Evolutionary conservation across 2,888 invertebrate species (phyloP).

Genomic region (Thysanoteuthis rhombus): DNA sequence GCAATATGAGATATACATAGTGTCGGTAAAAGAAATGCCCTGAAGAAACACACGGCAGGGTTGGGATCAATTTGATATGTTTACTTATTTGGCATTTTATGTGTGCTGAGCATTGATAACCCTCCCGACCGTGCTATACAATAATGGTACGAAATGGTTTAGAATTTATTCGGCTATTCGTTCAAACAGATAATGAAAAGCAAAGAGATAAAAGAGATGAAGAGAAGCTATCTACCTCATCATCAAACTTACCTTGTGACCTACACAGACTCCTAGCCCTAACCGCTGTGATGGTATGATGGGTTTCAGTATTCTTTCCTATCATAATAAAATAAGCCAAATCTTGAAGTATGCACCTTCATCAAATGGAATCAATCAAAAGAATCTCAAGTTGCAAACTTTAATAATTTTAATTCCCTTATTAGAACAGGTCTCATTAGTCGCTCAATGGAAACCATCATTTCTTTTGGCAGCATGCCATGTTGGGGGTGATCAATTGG

Average conservation of each 20-base stretch:
- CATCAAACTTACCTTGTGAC: neutral
- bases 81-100: constrained; percentile 12
- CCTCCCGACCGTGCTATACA: neutral
- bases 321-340: neutral
- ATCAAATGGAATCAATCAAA: neutral
- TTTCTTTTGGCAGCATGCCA: too few relatives aligned
- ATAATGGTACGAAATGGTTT: neutral
- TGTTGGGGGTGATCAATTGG: too few relatives aligned
- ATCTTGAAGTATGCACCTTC: neutral
- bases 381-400: neutral
- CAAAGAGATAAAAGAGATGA: neutral
- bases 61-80: neutral
- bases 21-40: neutral
- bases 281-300: neutral
- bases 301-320: neutral
- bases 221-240: neutral
- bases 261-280: neutral
- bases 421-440: too few relatives aligned
- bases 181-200: constrained; percentile 12
- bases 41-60: neutral
- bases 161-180: neutral
- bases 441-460: too few relatives aligned
- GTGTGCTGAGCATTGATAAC: neutral
- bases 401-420: neutral
- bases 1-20: neutral